A percentile compares a stretch with the other conserved stretches of the same genome.
Conservation (phyloP, 2,888 invertebrate genomes). For the Dasypogon diadema region DNA sequence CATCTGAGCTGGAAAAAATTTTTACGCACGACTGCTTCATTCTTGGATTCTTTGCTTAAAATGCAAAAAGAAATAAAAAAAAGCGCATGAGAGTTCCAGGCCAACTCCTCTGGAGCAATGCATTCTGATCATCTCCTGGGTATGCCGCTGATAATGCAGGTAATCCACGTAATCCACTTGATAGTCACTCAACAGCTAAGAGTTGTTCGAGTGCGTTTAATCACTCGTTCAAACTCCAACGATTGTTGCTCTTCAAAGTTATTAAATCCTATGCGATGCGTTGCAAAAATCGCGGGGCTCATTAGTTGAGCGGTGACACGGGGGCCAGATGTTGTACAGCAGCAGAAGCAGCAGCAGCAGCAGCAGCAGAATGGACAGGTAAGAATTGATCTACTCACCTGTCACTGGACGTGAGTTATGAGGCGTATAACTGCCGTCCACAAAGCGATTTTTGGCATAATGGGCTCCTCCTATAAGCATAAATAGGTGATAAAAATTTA, state of each 20-base stretch:
- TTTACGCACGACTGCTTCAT: slow-evolving; percentile 49
- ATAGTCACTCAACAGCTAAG: slow-evolving; percentile 28
- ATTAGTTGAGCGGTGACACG: slow-evolving; percentile 20
- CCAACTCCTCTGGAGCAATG: slow-evolving; percentile 41
- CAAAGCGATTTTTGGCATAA: neutral
- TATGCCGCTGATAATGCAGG: slow-evolving; percentile 39
- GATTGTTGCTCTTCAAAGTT: slow-evolving; percentile 47
- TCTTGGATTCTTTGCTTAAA: slow-evolving; percentile 44
- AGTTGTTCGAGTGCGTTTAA: slow-evolving; percentile 47
- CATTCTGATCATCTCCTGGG: slow-evolving; percentile 41
- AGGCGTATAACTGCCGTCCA: neutral
- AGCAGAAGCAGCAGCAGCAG: too few relatives aligned
- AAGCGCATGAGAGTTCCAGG: slow-evolving; percentile 30
- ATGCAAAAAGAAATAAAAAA: neutral
- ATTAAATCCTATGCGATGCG: slow-evolving; percentile 24
- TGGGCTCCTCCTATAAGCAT: neutral
- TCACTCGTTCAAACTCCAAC: slow-evolving; percentile 33
- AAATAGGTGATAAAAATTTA: slow-evolving; percentile 36
- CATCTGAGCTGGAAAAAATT: slow-evolving; percentile 38
- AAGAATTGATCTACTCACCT: neutral
- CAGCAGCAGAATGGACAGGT: too few relatives aligned
- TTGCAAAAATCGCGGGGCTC: slow-evolving; percentile 4
- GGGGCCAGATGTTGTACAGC: neutral
- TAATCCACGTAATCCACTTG: slow-evolving; percentile 42
- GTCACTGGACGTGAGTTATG: neutral